Base-by-base conservation (phyloP, 2,113 vertebrate genomes). In the Grantiella picta region DNA sequence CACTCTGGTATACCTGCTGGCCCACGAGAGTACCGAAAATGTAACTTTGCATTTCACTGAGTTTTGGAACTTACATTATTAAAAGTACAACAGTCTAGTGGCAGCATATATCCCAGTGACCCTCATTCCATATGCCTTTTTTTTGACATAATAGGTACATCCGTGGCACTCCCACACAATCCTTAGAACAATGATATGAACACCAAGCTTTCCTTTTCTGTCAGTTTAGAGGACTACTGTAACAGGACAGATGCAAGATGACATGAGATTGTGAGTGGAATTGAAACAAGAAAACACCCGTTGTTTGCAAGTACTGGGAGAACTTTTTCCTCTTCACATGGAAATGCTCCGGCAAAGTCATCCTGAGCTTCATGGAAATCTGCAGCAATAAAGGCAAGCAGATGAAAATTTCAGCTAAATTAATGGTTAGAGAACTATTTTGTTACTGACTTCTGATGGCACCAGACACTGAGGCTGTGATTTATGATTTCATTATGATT, bases 281-380 rank as follows among this genome's bases (percentile, higher is more conserved):
- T 2, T 18, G 25, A 81, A 77, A 72, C 2, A 61, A 65, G 36
- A 35, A 61, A 84, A 44, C 10, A 40, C 6, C 2, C 0, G 0
- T 53, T 92, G 7, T 53, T 79, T 9, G 20, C 17, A 36, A 44
- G 22, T 38, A 52, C 12, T 36, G 45, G 50, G 45, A 77, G n/a
- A 86, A 44, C 5, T 61, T 57, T 69, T 85, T 88, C 15, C 5
- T 72, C 27, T 65, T 82, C 11, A 5, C 12, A 35, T 20, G 25
- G 66, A 73, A 92, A 90, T 1, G 0, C 60, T 76, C 29, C 54
- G 45, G 29, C 24, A 23, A 17, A 3, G 7, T 53, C 45, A 36
- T 23, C 25, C 40, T 44, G 14, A 1, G 2, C 36, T 61, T 71
- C 49, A 40, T 25, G 22, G 36, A 60, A 87, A 86, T 29, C 60